Conservation (phyloP, 2,113 vertebrate species). For the Chelonoidis abingdonii region DNA sequence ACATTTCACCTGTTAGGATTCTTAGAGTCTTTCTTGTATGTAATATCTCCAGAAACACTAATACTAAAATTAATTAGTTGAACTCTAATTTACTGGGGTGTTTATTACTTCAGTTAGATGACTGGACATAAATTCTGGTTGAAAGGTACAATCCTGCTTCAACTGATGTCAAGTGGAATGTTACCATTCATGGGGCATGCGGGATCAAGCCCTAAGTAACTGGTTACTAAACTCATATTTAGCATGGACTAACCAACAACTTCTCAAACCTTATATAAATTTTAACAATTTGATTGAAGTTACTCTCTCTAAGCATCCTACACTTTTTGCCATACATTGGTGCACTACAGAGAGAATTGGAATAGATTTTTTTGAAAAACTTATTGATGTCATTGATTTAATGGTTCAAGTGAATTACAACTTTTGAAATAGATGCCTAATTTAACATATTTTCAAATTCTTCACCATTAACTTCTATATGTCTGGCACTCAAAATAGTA, state of each 20-base stretch:
- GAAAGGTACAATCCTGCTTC: not conserved
- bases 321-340: not conserved
- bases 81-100: not conserved
- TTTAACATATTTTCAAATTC: not conserved
- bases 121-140: not conserved
- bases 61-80: not conserved
- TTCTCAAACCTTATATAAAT: not conserved
- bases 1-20: not conserved
- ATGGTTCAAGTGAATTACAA: not conserved
- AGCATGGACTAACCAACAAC: not conserved
- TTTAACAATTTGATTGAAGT: not conserved
- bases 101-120: not conserved
- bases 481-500: not conserved
- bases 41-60: fast-evolving
- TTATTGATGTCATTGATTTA: not conserved
- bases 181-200: not conserved
- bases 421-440: not conserved
- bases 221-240: not conserved
- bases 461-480: not conserved
- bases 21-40: not conserved
- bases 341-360: not conserved
- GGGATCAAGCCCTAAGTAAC: not conserved
- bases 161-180: not conserved
- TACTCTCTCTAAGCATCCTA: not conserved
- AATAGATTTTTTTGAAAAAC: not conserved